Percentiles rank a stretch among this genome's conserved stretches.
Conservation (phyloP, 1,140 invertebrate genomes). For the Campoletis sonorensis region DNA sequence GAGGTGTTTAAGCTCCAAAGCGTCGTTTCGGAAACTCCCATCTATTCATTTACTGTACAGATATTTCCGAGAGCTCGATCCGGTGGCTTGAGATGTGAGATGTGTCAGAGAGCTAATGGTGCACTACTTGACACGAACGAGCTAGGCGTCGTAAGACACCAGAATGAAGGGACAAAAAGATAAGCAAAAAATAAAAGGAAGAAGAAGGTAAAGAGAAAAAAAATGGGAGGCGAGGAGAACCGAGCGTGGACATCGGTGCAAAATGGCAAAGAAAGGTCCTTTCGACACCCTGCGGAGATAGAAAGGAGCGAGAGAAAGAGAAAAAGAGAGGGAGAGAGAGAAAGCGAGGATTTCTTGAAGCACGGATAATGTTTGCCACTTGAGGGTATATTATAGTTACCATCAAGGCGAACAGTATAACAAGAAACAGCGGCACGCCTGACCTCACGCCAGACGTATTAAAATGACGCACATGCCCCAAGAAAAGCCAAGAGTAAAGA, state of each 20-base stretch:
- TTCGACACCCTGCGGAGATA: constrained; percentile 60
- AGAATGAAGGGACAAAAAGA: background rate
- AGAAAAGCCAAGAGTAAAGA: constrained; percentile 31
- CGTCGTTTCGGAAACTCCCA: background rate
- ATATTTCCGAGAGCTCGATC: background rate
- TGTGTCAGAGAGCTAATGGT: constrained; percentile 34
- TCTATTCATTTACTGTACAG: background rate
- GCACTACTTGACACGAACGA: constrained; percentile 34
- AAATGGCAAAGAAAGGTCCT: constrained; percentile 55
- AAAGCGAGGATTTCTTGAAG: constrained; percentile 56
- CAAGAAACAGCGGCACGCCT: constrained; percentile 67
- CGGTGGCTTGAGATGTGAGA: background rate
- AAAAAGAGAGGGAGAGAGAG: constrained; percentile 47
- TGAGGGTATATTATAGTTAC: constrained; percentile 12
- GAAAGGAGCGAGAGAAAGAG: constrained; percentile 54
- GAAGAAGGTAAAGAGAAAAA: constrained; percentile 30
- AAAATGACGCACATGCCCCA: constrained; percentile 69
- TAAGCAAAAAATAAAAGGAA: constrained; percentile 14
- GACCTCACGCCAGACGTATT: constrained; percentile 74
- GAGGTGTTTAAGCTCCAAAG: background rate
- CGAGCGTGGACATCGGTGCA: constrained; percentile 68
- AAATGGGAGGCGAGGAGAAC: constrained; percentile 40
- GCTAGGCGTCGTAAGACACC: constrained; percentile 29
- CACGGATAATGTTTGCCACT: constrained; percentile 56
- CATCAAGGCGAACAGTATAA: background rate